A percentile compares a stretch with the other conserved stretches of the same genome.
Conservation (phyloP, 2,113 vertebrate genomes). For the Anarhynchus alexandrinus region DNA sequence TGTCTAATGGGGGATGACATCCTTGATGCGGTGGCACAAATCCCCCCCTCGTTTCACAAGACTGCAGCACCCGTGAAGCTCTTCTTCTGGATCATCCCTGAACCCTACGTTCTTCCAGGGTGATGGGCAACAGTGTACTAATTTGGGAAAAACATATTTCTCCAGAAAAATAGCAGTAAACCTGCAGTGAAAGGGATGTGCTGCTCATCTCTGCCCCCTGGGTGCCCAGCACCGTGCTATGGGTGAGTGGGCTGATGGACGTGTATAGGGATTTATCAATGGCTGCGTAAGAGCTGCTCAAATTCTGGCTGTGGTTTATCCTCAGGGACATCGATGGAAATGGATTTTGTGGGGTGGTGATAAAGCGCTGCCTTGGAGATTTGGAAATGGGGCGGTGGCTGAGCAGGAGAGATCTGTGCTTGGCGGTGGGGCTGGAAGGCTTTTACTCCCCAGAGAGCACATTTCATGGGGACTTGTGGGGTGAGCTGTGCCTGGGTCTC, state of each 20-base stretch:
- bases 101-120: neutral
- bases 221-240: accelerated
- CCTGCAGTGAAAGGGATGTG: neutral
- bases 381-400: neutral
- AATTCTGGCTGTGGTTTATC: neutral
- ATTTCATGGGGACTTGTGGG: accelerated
- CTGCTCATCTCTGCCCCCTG: neutral
- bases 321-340: neutral
- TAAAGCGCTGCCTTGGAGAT: neutral
- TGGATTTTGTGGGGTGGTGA: neutral
- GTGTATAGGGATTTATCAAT: accelerated
- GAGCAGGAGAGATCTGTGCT: neutral
- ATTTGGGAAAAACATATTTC: neutral
- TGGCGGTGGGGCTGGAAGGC: accelerated
- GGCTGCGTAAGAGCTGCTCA: neutral
- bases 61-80: accelerated
- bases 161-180: neutral
- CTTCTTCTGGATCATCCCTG: neutral
- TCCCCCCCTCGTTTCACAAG: neutral
- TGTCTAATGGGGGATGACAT: accelerated
- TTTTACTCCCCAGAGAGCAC: neutral
- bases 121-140: accelerated
- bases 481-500: neutral
- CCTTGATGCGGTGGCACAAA: neutral
- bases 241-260: neutral